Base-by-base conservation (phyloP, 2,888 invertebrate genomes). In the Drosophila incognita region DNA sequence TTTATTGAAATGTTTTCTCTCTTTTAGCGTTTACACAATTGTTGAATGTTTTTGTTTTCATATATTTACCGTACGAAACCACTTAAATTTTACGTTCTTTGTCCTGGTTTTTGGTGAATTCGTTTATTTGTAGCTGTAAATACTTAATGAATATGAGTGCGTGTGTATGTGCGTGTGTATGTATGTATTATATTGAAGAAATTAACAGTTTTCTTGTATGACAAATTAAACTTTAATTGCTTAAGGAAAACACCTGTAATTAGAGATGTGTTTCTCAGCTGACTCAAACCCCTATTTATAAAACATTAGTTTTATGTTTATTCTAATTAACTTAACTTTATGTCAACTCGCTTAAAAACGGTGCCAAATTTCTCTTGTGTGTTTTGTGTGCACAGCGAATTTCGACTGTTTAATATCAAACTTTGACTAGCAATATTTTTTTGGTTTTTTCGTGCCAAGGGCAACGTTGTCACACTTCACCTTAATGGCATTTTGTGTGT, bases 1-100 rank as follows among this genome's bases (percentile, higher is more conserved):
- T 77, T 70, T 31, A 62, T 67, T 79, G 69, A 58, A 64, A 87
- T 76, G 51, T 79, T 70, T 83, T 29, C 60, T 33, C 64, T 66
- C 49, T 68, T 68, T 73, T 57, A 40, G 11, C 46, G 42, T 78
- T 73, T 61, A 60, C 57, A 72, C 68, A 82, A 53, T 61, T 48
- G 64, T 72, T 62, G 36, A 49, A 57, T 56, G 38, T 42, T 52
- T 63, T 46, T 31, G n/a, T 54, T 60, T 38, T 4, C 15, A 33
- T 35, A 48, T 42, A 48, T 77, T 77, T 67, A 81, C 66, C 57
- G 63, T 64, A 61, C 24, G 76, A 74, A 51, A 61, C 38, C 33
- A 48, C 29, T 62, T 66, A 11, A 36, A 64, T 64, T 64, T 63
- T n/a, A 36, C 49, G 38, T 66, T 80, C 61, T 56, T 75, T 75